Evolutionary conservation across 2,113 vertebrate genomes (phyloP), one percentile per base, ranked within the genome.

Genomic region (Halichoerus grypus): DNA sequence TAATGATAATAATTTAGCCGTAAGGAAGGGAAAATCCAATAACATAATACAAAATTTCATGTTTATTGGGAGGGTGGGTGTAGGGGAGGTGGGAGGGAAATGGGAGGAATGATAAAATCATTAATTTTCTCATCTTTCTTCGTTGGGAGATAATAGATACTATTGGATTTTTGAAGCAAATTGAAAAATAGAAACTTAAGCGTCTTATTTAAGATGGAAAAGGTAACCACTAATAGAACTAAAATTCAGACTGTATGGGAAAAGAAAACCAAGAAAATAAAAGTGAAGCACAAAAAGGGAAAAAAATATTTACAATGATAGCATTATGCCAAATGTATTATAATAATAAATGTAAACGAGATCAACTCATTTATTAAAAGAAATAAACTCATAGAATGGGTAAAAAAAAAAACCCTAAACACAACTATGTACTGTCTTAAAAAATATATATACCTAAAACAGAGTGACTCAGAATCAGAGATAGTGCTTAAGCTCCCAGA

Each of bases 381-480:
- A 89, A 84, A 72, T 63, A 74, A 79, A 67, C 53, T 80, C 46
- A 72, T 12, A 69, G 63, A 51, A 92, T 57, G 71, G 28, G 19
- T 85, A 5, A 72, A 90, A 61, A 69, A 72, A 11, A 11, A 24
- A 91, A 74, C 21, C 72, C 39, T 67, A 88, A 91, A 76, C 49
- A 46, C 77, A 85, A 61, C 57, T 31, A 6, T 69, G n/a, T 18
- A 33, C 16, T 85, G 18, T 72, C 82, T 93, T 57, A n/a, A 94
- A 92, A 94, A 57, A 51, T 71, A 26, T 67, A 16, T 59, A 71
- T 42, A 90, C 67, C 69, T 93, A 69, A 95, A 92, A 87, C 65
- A 80, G 82, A 89, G 63, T 97, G 92, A 93, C 67, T 94, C 95
- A 96, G 89, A 92, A 86, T 94, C 83, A 92, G 94, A 96, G 97